Evolutionary conservation across 2,888 invertebrate species (phyloP).

Genomic region (Zonitis immaculata): DNA sequence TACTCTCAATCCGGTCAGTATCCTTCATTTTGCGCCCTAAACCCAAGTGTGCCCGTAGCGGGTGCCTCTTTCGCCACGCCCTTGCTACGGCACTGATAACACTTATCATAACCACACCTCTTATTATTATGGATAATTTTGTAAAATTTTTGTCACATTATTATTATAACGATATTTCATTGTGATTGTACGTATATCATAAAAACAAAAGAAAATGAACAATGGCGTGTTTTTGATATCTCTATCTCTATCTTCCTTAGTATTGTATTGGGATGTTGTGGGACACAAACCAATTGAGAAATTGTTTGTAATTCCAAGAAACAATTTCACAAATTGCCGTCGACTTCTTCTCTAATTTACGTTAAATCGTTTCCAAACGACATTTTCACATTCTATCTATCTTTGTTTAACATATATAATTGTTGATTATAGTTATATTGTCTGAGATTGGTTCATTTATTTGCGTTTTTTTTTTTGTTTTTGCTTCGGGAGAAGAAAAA

Average conservation of each 20-base stretch:
- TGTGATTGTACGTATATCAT: too few species aligned
- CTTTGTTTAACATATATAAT: conserved; percentile 10
- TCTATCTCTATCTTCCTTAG: conserved; percentile 2
- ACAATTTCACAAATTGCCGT: conserved; percentile 50
- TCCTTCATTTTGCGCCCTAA: too few species aligned
- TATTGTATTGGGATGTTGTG: conserved; percentile 9
- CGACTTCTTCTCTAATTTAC: conserved; percentile 44
- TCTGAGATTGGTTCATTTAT: conserved; percentile 18
- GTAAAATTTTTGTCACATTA: too few species aligned
- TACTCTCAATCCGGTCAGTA: too few species aligned
- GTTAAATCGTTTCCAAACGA: conserved; percentile 13
- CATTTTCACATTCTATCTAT: conserved; percentile 4
- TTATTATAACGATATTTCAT: too few species aligned
- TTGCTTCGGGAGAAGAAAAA: conserved; percentile 22
- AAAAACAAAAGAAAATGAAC: conserved; percentile 3
- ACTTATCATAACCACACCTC: too few species aligned
- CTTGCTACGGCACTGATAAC: too few species aligned
- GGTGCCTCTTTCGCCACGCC: too few species aligned
- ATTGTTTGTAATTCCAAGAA: conserved; percentile 42
- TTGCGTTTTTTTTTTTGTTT: conserved; percentile 10
- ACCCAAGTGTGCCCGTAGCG: too few species aligned
- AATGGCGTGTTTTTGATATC: conserved; percentile 18
- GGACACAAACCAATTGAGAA: conserved; percentile 24
- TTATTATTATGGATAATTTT: too few species aligned
- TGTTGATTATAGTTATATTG: neutral